phyloP scores from a whole-genome alignment of 2,888 invertebrate species.

The Clistopyga incitator region DNA sequence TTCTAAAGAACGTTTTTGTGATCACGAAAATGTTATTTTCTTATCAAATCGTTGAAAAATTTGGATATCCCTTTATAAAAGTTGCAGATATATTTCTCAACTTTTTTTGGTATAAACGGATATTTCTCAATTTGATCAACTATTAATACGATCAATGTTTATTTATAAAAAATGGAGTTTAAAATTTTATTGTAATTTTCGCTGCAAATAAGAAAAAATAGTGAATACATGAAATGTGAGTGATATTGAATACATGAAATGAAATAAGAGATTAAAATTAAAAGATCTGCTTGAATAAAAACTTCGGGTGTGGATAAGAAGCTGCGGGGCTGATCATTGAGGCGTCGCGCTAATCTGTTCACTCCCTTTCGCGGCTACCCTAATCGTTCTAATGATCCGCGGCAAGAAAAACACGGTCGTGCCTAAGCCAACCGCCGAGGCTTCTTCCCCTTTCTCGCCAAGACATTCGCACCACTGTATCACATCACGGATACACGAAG shows the following conservation, averaged over 20 bases:
- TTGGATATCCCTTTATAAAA: no score
- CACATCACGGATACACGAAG: slow-evolving; percentile 69
- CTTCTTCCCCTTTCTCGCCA: slow-evolving; percentile 76
- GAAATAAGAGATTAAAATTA: slow-evolving; percentile 48
- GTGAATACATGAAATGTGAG: slow-evolving; percentile 26
- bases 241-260: slow-evolving; percentile 29
- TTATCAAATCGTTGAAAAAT: no score
- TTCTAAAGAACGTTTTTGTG: no score
- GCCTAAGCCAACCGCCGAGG: slow-evolving; percentile 81
- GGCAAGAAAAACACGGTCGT: slow-evolving; percentile 83
- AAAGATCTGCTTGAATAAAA: slow-evolving; percentile 53
- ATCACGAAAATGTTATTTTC: no score
- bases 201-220: slow-evolving; percentile 22
- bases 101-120: no score
- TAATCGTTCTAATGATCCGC: slow-evolving; percentile 84
- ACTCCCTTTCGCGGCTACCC: slow-evolving; percentile 80
- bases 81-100: no score
- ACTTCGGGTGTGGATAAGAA: slow-evolving; percentile 59
- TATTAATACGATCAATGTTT: no score
- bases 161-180: no score
- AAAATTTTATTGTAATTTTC: no score
- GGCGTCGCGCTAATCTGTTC: slow-evolving; percentile 79
- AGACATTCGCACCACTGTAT: slow-evolving; percentile 72
- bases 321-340: slow-evolving; percentile 42
- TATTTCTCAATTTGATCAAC: no score